Conservation (phyloP, 2,888 invertebrate genomes). For the Aphidoletes aphidimyza region DNA sequence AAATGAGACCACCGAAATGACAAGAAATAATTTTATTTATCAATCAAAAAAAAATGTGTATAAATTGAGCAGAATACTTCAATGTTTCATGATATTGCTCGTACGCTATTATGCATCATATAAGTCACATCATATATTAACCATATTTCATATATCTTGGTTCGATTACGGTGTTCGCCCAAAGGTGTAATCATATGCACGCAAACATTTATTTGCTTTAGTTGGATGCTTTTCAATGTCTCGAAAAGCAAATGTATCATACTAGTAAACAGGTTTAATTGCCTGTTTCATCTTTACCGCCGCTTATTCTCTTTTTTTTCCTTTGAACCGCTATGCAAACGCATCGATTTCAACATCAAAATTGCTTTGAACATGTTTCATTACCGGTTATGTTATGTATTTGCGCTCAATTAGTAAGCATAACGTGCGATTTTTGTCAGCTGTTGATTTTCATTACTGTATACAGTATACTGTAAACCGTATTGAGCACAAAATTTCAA, state of each 20-base stretch:
- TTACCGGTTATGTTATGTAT: not conserved
- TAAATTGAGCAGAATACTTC: not conserved
- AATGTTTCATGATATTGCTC: conserved; percentile 9
- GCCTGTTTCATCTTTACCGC: not conserved
- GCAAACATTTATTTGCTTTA: conserved; percentile 33
- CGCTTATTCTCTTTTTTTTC: not conserved
- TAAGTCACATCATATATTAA: too few species aligned
- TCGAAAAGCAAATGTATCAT: not conserved
- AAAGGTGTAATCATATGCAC: conserved; percentile 46
- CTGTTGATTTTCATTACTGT: not conserved
- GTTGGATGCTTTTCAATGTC: conserved; percentile 18
- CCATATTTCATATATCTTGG: not conserved
- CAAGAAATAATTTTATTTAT: not conserved
- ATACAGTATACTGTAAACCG: not conserved
- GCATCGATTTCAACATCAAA: not conserved
- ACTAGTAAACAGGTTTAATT: not conserved
- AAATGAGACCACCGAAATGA: not conserved
- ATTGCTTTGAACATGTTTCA: not conserved
- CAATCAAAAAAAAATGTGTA: not conserved
- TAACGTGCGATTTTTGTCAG: conserved; percentile 38
- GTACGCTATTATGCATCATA: conserved; percentile 14
- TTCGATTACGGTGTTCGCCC: not conserved
- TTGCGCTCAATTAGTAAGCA: not conserved
- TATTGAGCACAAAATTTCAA: too few species aligned
- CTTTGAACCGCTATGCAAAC: too few species aligned